Base-by-base conservation (phyloP, 2,888 invertebrate genomes). In the Trichacis sp. region DNA sequence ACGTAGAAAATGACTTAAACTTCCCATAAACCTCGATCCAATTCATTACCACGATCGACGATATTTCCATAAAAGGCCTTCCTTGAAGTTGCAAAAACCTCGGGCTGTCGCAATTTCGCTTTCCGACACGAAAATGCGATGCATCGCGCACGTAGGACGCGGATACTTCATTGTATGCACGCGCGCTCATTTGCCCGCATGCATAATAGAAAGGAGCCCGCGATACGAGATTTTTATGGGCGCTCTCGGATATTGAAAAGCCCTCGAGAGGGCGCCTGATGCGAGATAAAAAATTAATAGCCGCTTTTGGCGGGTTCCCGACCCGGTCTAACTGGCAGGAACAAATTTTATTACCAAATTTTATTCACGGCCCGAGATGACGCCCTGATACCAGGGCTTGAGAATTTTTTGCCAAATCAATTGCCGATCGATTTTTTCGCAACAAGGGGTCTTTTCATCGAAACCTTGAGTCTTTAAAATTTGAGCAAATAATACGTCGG, bases 341-440 rank as follows among this genome's bases (percentile, higher is more conserved):
- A 82, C 78, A 82, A 82, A 83, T 84, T 84, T 84, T 83, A 83
- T 83, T 83, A 83, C 77, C 77, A 74, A 80, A 80, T 77, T 76
- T 79, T 79, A 77, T 79, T 79, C 75, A 68, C 70, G 72, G 67
- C n/a, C 70, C 71, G 68, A 79, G 78, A 78, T 80, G 71, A 70
- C 64, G 51, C 55, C 48, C 50, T 48, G 66, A 66, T 66, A 66
- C n/a, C n/a, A n/a, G n/a, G n/a, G n/a, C n/a, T n/a, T n/a, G n/a
- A n/a, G n/a, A n/a, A n/a, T n/a, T n/a, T n/a, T n/a, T n/a, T n/a
- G n/a, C n/a, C n/a, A n/a, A n/a, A n/a, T n/a, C n/a, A n/a, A n/a
- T n/a, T n/a, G n/a, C n/a, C n/a, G n/a, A n/a, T n/a, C n/a, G n/a
- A n/a, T n/a, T n/a, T n/a, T n/a, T n/a, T n/a, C n/a, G n/a, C n/a